These are phyloP conservation scores for Diaperis boleti DNA, from an alignment of 2,888 invertebrate species.

Conservation along the genomic window DNA sequence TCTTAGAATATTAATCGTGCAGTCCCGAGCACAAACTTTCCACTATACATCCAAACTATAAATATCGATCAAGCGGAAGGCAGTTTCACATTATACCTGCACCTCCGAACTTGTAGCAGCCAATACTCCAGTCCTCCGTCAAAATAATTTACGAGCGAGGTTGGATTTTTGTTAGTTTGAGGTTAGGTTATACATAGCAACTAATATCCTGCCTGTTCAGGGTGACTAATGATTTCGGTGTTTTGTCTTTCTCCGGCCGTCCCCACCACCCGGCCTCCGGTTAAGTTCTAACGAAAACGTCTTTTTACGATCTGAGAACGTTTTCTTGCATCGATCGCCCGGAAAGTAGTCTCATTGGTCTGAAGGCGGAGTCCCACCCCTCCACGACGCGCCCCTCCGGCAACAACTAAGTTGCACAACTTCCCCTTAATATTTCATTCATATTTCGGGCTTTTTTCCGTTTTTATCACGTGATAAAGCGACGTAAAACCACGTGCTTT, in stretches of 20 bases:
- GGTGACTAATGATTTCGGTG: constrained; percentile 66
- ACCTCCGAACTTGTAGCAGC: constrained; percentile 56
- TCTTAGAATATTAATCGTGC: constrained; percentile 45
- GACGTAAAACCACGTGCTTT: constrained; percentile 58
- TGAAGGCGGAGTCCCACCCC: constrained; percentile 63
- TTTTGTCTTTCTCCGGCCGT: constrained; percentile 58
- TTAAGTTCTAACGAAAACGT: constrained; percentile 63
- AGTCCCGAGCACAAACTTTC: constrained; percentile 40
- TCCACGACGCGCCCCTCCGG: constrained; percentile 55
- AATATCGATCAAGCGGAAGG: constrained; percentile 58
- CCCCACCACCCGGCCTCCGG: constrained; percentile 57
- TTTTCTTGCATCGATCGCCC: constrained; percentile 67
- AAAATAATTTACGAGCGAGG: constrained; percentile 67
- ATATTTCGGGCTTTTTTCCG: constrained; percentile 52
- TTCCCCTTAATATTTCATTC: constrained; percentile 57
- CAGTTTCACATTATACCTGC: constrained; percentile 56
- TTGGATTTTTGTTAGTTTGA: constrained; percentile 65
- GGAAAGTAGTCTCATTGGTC: constrained; percentile 61
- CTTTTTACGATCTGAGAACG: constrained; percentile 67
- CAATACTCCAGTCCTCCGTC: constrained; percentile 64
- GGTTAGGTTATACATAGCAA: constrained; percentile 65
- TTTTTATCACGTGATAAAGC: constrained; percentile 54
- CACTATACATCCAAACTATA: constrained; percentile 39
- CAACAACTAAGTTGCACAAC: constrained; percentile 43
- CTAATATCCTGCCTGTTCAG: constrained; percentile 65